phyloP scores from a whole-genome alignment of 2,888 invertebrate genomes.

The Nephrotoma appendiculata region DNA sequence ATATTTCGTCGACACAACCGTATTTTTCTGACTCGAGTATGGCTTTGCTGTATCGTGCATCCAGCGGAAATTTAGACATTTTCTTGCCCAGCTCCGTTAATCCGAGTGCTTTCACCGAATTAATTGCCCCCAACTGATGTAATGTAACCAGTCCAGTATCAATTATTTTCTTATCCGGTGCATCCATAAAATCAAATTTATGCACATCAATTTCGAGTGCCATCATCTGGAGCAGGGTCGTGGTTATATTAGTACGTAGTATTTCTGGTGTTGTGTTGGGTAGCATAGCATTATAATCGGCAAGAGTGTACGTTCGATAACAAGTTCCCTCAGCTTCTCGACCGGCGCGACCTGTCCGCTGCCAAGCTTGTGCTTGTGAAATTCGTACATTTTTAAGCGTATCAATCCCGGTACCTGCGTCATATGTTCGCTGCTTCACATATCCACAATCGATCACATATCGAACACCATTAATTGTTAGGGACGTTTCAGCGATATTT shows the following conservation, averaged over 20 bases:
- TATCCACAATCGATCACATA: slow-evolving; percentile 86
- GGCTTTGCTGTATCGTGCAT: slow-evolving; percentile 76
- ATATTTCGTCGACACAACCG: slow-evolving; percentile 61
- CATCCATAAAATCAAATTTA: slow-evolving; percentile 82
- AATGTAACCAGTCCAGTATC: slow-evolving; percentile 47
- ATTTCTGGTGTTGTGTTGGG: slow-evolving; percentile 78
- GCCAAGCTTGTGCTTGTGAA: slow-evolving; percentile 87
- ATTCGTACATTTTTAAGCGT: slow-evolving; percentile 64
- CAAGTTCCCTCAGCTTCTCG: slow-evolving; percentile 73
- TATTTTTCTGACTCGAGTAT: slow-evolving; percentile 61
- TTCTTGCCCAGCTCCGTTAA: slow-evolving; percentile 66
- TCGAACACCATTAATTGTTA: slow-evolving; percentile 86
- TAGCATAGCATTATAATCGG: slow-evolving; percentile 56
- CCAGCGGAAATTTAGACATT: slow-evolving; percentile 85
- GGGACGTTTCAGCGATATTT: slow-evolving; percentile 95
- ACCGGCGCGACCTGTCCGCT: slow-evolving; percentile 84
- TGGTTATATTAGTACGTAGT: slow-evolving; percentile 44
- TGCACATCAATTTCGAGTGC: slow-evolving; percentile 69
- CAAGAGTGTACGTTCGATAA: slow-evolving; percentile 72
- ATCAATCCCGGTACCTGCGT: slow-evolving; percentile 70
- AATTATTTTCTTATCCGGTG: slow-evolving; percentile 60
- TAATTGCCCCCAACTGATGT: slow-evolving; percentile 56
- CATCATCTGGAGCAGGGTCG: slow-evolving; percentile 59
- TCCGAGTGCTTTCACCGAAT: slow-evolving; percentile 39
- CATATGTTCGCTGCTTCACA: slow-evolving; percentile 79